Base-by-base conservation (phyloP, 1,140 invertebrate genomes). In the Drosophila insularis region DNA sequence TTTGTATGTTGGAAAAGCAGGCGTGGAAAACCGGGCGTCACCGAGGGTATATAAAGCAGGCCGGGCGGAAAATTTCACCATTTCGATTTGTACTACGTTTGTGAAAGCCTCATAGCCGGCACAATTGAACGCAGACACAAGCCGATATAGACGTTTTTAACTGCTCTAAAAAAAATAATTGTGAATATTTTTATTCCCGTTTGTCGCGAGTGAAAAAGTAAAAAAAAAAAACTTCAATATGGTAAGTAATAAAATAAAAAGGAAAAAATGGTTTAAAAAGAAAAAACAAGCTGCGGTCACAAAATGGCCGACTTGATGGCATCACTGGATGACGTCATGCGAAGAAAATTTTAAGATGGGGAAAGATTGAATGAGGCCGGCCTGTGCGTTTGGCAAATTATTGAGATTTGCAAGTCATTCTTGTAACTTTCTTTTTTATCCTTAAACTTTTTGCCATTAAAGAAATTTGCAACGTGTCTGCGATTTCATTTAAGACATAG, bases 31-130 rank as follows among this genome's bases (percentile, higher is more conserved):
- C n/a, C 35, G 35, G 54, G 54, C 54, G 54, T 56, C 55, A 7
- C 53, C 19, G 67, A 74, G 56, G 67, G 61, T 82, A 79, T 86
- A 86, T 5, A 73, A 87, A 87, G 71, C 63, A 80, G 69, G 46
- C 84, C 14, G 8, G 14, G 63, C 4, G 21, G 32, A 17, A 72
- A 37, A 3, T 64, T 68, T 70, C 67, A 62, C 6, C 5, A 27
- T 27, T 27, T 43, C 61, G 27, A 40, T 63, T 50, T 55, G 46
- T 61, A 68, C 69, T 82, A 87, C 84, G 82, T 86, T 86, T 86
- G 82, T 87, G 31, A 87, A 27, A 86, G 76, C 82, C 82, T 86
- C 82, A 86, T 86, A 82, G 53, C 82, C 84, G 82, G 82, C 62
- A 79, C 43, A 64, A 76, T 82, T 84, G 82, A 86, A 86, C 82